Conservation (phyloP, 2,888 invertebrate species). For the Notocelia uddmanniana region DNA sequence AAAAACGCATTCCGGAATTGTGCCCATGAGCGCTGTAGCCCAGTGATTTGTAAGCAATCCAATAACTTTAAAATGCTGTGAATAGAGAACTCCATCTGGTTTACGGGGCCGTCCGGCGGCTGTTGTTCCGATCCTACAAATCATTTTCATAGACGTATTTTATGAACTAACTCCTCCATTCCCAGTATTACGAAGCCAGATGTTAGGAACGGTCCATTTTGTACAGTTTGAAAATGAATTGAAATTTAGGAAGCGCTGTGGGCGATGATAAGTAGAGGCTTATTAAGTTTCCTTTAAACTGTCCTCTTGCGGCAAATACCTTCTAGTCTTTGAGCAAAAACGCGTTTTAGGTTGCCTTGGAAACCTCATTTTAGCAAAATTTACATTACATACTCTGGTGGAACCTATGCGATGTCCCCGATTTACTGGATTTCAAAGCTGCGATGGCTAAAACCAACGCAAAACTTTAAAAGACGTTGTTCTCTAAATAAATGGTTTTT, state of each 20-base stretch:
- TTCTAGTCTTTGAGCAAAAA: too few relatives aligned
- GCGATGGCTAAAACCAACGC: too few relatives aligned
- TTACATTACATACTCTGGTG: too few relatives aligned
- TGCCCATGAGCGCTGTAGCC: neutral
- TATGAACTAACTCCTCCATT: constrained; percentile 43
- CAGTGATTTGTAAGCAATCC: constrained; percentile 36
- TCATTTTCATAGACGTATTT: constrained; percentile 46
- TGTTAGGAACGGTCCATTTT: constrained; percentile 31
- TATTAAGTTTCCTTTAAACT: neutral
- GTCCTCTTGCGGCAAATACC: neutral
- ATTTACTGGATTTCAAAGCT: too few relatives aligned
- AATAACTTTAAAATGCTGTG: constrained; percentile 44
- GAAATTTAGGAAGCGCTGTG: neutral
- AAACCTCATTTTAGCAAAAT: too few relatives aligned
- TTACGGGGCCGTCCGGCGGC: constrained; percentile 19
- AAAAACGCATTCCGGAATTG: neutral
- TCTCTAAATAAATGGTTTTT: too few relatives aligned
- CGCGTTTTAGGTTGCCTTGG: too few relatives aligned
- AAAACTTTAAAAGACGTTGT: too few relatives aligned
- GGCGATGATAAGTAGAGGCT: neutral
- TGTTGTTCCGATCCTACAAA: constrained; percentile 41
- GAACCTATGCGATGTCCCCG: too few relatives aligned
- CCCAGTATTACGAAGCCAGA: constrained; percentile 39
- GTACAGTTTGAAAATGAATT: constrained; percentile 26
- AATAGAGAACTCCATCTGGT: constrained; percentile 34